Evolutionary conservation across 2,113 vertebrate genomes (phyloP).

Genomic region (Clarias magur): DNA sequence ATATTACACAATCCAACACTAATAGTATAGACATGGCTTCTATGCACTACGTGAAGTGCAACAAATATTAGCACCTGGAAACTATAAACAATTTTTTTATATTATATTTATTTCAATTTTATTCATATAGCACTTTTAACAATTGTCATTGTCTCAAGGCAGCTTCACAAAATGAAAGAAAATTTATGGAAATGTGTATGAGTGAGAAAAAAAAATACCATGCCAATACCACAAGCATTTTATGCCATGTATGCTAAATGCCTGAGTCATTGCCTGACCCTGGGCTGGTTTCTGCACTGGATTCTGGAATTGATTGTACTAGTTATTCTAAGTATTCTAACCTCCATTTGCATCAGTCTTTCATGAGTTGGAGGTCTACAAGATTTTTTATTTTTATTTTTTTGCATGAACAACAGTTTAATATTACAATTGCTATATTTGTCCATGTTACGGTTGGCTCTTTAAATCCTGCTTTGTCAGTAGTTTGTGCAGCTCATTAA

Average conservation of each 20-base stretch:
- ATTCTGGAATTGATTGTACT: too few species aligned
- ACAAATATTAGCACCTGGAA: not conserved
- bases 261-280: too few species aligned
- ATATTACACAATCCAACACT: not conserved
- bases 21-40: not conserved
- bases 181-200: too few species aligned
- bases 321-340: too few species aligned
- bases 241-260: too few species aligned
- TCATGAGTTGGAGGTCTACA: not conserved
- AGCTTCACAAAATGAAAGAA: too few species aligned
- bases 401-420: not conserved
- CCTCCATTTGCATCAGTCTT: not conserved
- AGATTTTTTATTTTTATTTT: not conserved
- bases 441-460: not conserved
- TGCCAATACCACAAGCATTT: not conserved
- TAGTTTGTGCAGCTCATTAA: not conserved
- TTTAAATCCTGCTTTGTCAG: not conserved
- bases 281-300: too few species aligned
- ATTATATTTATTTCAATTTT: not conserved
- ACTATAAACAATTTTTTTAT: not conserved
- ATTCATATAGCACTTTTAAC: too few species aligned
- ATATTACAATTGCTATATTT: not conserved
- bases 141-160: too few species aligned
- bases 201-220: not conserved
- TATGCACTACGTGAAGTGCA: not conserved